phyloP scores from a whole-genome alignment of 2,113 vertebrate species.

The Hypocryptadius cinnamomeus region DNA sequence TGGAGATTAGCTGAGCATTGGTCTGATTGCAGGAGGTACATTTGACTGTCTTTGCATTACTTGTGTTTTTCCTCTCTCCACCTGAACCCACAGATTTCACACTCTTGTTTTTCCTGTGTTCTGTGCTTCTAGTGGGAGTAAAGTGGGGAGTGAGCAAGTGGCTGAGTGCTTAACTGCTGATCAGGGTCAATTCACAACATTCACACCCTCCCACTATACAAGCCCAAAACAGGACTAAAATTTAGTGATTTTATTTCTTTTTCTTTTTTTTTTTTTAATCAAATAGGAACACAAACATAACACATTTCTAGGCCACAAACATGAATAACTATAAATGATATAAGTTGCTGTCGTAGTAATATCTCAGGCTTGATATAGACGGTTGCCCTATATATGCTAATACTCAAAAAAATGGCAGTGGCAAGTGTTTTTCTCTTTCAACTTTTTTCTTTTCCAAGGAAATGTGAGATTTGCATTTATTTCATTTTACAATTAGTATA shows the following conservation, averaged over 20 bases:
- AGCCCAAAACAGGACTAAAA: background rate
- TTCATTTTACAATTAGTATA: background rate
- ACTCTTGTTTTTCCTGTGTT: background rate
- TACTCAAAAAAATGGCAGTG: background rate
- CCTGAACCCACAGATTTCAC: background rate
- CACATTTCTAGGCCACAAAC: background rate
- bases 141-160: background rate
- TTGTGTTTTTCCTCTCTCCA: background rate
- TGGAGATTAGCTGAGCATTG: background rate
- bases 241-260: background rate
- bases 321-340: background rate
- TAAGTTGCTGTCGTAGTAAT: background rate
- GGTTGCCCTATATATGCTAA: background rate
- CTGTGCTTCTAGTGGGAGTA: background rate
- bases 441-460: background rate
- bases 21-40: background rate
- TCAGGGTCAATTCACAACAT: background rate
- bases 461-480: background rate
- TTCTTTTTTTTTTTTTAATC: background rate
- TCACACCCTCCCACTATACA: background rate
- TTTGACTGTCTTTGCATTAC: background rate
- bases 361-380: background rate
- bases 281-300: background rate
- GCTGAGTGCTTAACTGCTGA: background rate
- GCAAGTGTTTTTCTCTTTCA: background rate